Evolutionary conservation across 2,113 vertebrate genomes (phyloP), one percentile per base, ranked within the genome.

Genomic region (Asarcornis scutulata): DNA sequence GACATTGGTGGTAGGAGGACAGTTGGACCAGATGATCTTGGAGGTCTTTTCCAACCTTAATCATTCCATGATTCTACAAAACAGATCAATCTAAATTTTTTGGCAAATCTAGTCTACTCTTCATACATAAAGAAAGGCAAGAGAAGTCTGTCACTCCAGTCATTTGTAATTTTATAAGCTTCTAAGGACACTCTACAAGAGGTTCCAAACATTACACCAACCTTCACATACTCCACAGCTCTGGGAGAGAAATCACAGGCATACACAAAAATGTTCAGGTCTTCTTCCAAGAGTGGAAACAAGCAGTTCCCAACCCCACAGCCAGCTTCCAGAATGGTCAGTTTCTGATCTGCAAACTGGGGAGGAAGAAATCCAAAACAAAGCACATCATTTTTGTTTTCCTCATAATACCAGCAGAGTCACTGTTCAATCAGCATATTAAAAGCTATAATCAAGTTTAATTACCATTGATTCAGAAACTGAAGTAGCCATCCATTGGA

Each of bases 221-320:
- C 99, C 98, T 99, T 99, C 77, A 99, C 98, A 95, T 99, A 99
- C 25, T 99, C 98, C 34, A 99, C 98, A 56, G 99, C 99, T 97
- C 99, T 97, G 40, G 99, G 99, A 77, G 99, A 99, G 96, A 99
- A 99, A 97, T 99, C 99, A 96, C 99, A 99, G 69, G 99, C 99
- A 48, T 99, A 99, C 15, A 98, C 98, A 93, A 99, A 99, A 88
- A 99, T 97, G 96, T 98, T 98, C 71, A 92, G 95, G 88, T 99
- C 99, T 18, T 99, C 99, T 97, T 99, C 98, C 68, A 99, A 97
- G 78, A 99, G 98, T 6, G 99, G 99, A 97, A 99, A 99, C 83
- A 99, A 98, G 93, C 99, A 99, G 98, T 99, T 99, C 31, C 99
- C 99, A 36, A 99, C 99, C 8, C 99, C 99, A 55, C 99, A 99